Evolutionary conservation across 2,797 vertebrate genomes (phyloP), one percentile per base, ranked within the genome.

Genomic region (Notoglanidium macrostoma): DNA sequence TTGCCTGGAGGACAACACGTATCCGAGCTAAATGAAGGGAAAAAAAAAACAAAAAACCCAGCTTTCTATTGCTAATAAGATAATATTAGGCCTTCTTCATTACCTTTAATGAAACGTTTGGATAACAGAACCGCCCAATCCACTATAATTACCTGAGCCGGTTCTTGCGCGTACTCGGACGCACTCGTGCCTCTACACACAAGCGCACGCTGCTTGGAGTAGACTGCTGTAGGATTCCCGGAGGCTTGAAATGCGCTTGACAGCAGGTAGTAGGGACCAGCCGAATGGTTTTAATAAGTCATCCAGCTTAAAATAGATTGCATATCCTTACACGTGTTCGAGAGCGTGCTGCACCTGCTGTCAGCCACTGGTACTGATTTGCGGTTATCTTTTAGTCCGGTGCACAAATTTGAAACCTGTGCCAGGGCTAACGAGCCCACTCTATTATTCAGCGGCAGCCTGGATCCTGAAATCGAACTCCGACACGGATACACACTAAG

Each of bases 281-380:
- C 40, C 86, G 89, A 91, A 85, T 70, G 91, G 35, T 93, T 96
- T 95, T 92, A 95, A 95, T 94, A 95, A 95, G 91, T 95, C 92
- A 95, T 94, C 87, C 32, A 5, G 86, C 86, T 54, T 2, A 89
- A 93, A 95, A 95, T 95, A 95, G 95, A 49, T 92, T 90, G 85
- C 87, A 83, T 91, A 90, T 94, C 90, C 29, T 68, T 63, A 67
- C 32, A 32, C 77, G 63, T 1, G 23, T 57, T 14, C 0, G 6
- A 79, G 57, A 54, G 65, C 4, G 15, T 74, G 65, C 57, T 11
- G 57, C 83, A 46, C 54, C 26, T 59, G 55, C 54, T 35, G 10
- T 65, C 6, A 29, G 59, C 44, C 35, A 9, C 12, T 59, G 29
- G 57, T 44, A 23, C 46, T 40, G 61, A 23, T 70, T 68, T 59